These are phyloP conservation scores for Bolborhynchus lineola DNA, from an alignment of 2,113 vertebrate species.

Conservation along the genomic window DNA sequence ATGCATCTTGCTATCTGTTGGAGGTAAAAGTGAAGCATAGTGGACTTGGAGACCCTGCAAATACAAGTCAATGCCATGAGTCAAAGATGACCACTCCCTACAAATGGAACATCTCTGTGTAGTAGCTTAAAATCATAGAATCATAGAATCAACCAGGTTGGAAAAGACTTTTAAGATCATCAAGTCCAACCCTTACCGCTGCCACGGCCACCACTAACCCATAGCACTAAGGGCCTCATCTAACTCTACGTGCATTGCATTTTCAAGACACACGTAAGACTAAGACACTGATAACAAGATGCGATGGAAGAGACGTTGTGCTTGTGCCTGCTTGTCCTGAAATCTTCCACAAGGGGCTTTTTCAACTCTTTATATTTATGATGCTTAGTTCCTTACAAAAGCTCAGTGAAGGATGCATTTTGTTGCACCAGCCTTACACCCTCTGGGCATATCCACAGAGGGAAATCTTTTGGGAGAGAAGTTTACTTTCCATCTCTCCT, in stretches of 20 bases:
- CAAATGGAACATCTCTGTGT: neutral
- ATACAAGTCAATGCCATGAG: neutral
- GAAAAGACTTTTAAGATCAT: too few species aligned
- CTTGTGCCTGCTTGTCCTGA: neutral
- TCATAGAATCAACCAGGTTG: too few species aligned
- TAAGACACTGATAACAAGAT: neutral
- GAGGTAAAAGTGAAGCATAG: neutral
- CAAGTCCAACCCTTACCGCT: too few species aligned
- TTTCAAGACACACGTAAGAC: neutral
- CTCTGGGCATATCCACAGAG: neutral
- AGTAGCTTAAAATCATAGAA: neutral
- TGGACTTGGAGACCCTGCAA: neutral
- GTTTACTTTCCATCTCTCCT: neutral
- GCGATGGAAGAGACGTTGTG: neutral
- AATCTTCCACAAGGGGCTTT: neutral
- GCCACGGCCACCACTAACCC: too few species aligned
- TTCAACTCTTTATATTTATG: neutral
- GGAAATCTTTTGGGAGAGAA: fast-evolving
- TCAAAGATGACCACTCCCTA: neutral
- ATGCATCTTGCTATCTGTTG: neutral
- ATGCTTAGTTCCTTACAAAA: neutral
- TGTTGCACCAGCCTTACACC: neutral
- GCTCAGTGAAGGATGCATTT: neutral
- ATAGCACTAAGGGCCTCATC: too few species aligned
- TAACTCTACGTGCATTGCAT: fast-evolving